Evolutionary conservation across 2,113 vertebrate species (phyloP).

Genomic region (Phaethornis superciliosus): DNA sequence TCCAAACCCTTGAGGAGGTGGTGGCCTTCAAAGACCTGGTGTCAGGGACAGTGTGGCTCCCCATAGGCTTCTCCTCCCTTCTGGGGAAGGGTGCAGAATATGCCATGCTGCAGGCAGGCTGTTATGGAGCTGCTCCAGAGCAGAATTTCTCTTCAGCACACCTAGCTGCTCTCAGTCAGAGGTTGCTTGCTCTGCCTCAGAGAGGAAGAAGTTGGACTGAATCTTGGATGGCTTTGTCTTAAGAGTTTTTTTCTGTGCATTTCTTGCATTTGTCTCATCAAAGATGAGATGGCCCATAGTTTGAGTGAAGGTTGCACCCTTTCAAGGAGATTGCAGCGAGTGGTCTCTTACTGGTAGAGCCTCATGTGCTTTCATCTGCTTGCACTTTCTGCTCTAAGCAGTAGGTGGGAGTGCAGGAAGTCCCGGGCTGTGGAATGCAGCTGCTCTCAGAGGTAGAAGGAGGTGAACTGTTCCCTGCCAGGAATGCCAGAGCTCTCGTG

Average conservation of each 20-base stretch:
- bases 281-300: neutral
- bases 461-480: neutral
- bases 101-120: neutral
- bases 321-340: neutral
- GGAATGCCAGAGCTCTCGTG: neutral
- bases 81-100: neutral
- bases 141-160: neutral
- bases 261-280: neutral
- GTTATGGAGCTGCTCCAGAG: neutral
- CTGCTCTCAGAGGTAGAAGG: neutral
- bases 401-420: neutral
- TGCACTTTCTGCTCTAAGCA: neutral
- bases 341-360: rapidly evolving
- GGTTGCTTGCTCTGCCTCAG: neutral
- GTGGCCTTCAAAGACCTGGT: neutral
- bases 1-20: neutral
- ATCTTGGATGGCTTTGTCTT: neutral
- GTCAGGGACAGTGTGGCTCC: neutral
- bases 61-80: neutral
- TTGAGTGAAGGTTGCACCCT: neutral
- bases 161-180: neutral
- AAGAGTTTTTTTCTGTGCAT: neutral
- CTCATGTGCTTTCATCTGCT: rapidly evolving
- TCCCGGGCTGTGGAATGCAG: rapidly evolving
- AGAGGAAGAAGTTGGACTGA: neutral